phyloP scores from a whole-genome alignment of 2,797 vertebrate genomes.

The Miichthys miiuy region DNA sequence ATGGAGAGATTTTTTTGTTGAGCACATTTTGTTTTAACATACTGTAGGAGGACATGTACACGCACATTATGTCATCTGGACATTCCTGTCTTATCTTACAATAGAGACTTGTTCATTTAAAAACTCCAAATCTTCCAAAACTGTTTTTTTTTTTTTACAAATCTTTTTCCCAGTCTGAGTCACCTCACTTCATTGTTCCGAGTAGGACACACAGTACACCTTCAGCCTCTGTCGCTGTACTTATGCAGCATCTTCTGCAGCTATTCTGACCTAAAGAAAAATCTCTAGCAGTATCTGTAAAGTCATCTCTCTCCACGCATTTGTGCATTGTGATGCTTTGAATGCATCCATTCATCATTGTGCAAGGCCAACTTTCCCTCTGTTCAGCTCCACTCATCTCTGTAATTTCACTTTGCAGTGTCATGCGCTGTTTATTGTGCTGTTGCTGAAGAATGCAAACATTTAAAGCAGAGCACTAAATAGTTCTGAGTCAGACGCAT shows the following conservation, averaged over 20 bases:
- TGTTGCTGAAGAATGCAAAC: neutral
- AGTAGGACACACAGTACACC: neutral
- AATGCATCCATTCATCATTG: conserved; percentile 6
- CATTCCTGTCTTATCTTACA: no score
- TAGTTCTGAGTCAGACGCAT: conserved; percentile 4
- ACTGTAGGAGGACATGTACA: no score
- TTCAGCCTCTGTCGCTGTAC: neutral
- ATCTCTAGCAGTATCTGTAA: neutral
- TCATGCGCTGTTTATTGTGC: neutral
- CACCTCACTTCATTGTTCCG: neutral
- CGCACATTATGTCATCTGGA: no score
- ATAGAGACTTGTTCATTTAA: no score
- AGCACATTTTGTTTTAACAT: neutral
- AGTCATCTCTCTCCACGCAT: neutral
- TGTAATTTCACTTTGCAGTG: conserved; percentile 20
- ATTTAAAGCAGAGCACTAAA: neutral
- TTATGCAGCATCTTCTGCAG: neutral
- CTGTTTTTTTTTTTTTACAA: neutral
- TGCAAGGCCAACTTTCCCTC: neutral
- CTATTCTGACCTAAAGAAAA: neutral
- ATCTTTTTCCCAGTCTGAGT: neutral
- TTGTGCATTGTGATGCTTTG: neutral
- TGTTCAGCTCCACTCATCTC: conserved; percentile 21
- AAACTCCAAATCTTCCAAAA: neutral
- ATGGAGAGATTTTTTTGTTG: neutral